These are phyloP conservation scores for Bombus ignitus DNA, from an alignment of 1,140 invertebrate genomes.

Conservation along the genomic window DNA sequence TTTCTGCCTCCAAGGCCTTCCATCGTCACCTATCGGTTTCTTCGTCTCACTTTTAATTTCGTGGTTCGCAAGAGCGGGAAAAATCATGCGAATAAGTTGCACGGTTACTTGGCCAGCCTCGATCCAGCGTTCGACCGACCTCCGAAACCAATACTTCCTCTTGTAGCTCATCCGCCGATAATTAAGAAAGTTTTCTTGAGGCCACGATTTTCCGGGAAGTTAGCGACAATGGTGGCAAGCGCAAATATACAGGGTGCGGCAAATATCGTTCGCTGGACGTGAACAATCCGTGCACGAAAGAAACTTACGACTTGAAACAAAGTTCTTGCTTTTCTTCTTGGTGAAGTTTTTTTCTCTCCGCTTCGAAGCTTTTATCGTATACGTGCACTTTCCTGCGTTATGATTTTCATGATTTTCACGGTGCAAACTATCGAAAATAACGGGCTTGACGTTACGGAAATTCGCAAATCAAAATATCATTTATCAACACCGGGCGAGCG, in stretches of 20 bases:
- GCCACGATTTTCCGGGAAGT: slow-evolving; percentile 26
- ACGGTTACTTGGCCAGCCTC: slow-evolving; percentile 3
- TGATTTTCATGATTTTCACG: neutral
- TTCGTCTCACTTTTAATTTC: slow-evolving; percentile 28
- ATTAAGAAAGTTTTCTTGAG: slow-evolving; percentile 61
- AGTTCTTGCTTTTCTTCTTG: neutral
- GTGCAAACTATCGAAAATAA: neutral
- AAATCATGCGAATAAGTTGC: slow-evolving; percentile 1
- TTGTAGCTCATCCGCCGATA: slow-evolving; percentile 30
- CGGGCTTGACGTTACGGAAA: neutral
- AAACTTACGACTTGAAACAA: neutral
- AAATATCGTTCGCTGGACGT: neutral
- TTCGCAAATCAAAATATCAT: slow-evolving; percentile 18
- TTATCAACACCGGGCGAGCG: neutral
- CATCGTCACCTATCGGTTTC: neutral
- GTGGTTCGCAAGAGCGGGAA: too few relatives aligned
- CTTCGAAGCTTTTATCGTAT: neutral
- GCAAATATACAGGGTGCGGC: slow-evolving; percentile 4
- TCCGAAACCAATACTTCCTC: neutral
- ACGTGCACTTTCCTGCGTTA: neutral
- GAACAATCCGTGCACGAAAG: neutral
- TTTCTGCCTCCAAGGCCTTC: neutral
- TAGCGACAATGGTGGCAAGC: neutral
- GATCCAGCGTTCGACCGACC: neutral
- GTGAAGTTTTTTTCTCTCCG: too few relatives aligned